phyloP scores from a whole-genome alignment of 2,888 invertebrate species.

The Aquatica leii region DNA sequence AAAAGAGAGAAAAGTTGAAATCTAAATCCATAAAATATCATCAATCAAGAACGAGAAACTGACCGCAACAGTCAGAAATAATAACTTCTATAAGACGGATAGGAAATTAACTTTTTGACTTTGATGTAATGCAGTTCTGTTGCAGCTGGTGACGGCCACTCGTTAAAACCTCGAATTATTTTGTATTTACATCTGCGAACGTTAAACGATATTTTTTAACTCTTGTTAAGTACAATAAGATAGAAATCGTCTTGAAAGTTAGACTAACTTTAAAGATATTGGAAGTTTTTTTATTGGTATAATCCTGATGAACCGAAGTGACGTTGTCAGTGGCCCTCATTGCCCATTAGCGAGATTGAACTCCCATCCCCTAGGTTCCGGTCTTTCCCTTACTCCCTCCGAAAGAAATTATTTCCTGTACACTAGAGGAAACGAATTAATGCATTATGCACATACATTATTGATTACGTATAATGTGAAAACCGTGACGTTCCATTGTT shows the following conservation, averaged over 20 bases:
- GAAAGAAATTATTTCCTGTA: constrained; percentile 60
- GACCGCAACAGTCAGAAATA: constrained; percentile 54
- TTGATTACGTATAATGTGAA: constrained; percentile 64
- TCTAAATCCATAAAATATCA: constrained; percentile 40
- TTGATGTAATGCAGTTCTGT: constrained; percentile 54
- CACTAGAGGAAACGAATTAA: constrained; percentile 59
- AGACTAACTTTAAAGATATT: constrained; percentile 45
- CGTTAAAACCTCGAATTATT: constrained; percentile 39
- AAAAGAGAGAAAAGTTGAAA: background rate
- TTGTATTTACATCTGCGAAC: constrained; percentile 29
- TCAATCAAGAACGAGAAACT: constrained; percentile 53
- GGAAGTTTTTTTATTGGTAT: constrained; percentile 55
- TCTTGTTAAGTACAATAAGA: background rate
- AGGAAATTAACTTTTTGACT: constrained; percentile 59
- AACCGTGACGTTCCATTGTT: constrained; percentile 60
- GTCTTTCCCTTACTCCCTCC: constrained; percentile 58
- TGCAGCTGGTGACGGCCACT: constrained; percentile 39
- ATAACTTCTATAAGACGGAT: constrained; percentile 56
- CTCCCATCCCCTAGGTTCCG: constrained; percentile 64
- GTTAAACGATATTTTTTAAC: background rate
- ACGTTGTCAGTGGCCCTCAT: constrained; percentile 59
- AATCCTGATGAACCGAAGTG: constrained; percentile 58
- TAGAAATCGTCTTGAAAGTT: constrained; percentile 15
- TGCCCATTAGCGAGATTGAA: constrained; percentile 67
- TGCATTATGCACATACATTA: constrained; percentile 61